phyloP scores from a whole-genome alignment of 2,888 invertebrate genomes.

The Agrilus biguttatus region DNA sequence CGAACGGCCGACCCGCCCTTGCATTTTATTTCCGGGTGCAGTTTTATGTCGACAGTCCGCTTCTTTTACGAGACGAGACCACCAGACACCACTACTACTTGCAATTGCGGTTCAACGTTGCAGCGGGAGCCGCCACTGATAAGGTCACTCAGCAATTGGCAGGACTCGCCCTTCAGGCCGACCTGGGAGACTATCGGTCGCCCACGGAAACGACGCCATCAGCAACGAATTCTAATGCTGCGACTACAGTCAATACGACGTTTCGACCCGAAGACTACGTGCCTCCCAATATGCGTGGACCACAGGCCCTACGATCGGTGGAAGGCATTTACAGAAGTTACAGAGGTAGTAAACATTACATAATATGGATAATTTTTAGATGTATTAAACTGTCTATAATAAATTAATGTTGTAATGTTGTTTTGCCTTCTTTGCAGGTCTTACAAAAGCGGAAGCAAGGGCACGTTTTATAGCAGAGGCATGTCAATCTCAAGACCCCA shows the following conservation, averaged over 20 bases:
- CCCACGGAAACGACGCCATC: slow-evolving; percentile 35
- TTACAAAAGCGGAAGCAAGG: slow-evolving; percentile 70
- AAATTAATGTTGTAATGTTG: no score
- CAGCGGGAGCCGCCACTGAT: slow-evolving; percentile 45
- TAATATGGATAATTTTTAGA: no score
- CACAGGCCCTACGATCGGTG: slow-evolving; percentile 40
- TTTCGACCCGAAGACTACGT: slow-evolving; percentile 81
- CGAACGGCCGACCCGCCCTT: slow-evolving; percentile 77
- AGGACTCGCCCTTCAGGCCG: slow-evolving; percentile 83
- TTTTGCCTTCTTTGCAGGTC: slow-evolving; percentile 28
- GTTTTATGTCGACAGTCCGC: slow-evolving; percentile 86
- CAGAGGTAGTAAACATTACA: slow-evolving; percentile 11
- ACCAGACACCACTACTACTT: slow-evolving; percentile 89
- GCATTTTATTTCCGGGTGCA: slow-evolving; percentile 84
- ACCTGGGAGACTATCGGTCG: slow-evolving; percentile 54
- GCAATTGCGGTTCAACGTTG: slow-evolving; percentile 81
- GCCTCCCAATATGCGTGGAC: slow-evolving; percentile 48
- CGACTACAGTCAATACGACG: slow-evolving; percentile 28
- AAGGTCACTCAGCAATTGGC: slow-evolving; percentile 67
- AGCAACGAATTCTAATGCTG: slow-evolving; percentile 24
- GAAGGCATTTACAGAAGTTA: slow-evolving; percentile 73
- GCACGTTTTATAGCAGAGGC: slow-evolving; percentile 81
- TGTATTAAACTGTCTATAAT: no score
- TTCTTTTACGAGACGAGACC: slow-evolving; percentile 79
- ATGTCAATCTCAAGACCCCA: slow-evolving; percentile 65